Evolutionary conservation across 2,888 invertebrate genomes (phyloP), one percentile per base, ranked within the genome.

Genomic region (Apodemia hepburni): DNA sequence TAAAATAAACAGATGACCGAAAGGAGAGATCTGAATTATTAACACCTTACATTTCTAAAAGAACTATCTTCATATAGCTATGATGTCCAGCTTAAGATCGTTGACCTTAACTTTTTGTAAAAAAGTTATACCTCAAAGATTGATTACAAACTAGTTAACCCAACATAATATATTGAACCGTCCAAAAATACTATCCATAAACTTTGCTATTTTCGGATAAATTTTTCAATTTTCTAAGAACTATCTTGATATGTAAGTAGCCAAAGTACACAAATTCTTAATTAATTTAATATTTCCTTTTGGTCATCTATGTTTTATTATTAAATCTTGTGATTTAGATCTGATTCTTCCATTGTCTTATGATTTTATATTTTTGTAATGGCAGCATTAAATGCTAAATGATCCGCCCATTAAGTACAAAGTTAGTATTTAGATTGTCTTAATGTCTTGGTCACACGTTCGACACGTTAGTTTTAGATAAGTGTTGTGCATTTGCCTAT

Each of bases 401-500:
- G 54, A 54, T 54, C 54, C 54, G 54, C 54, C 54, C 54, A 11
- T 29, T 54, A 27, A 27, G 54, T 57, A 57, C 54, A 57, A 57
- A 57, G 22, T 15, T 57, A 57, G 54, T 51, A 54, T 15, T 22
- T 54, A 54, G 9, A 47, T 47, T 47, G 47, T 47, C 18, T 49
- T 22, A 22, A 12, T 57, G 29, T 54, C 35, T 58, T 38, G 49
- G 35, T 51, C 29, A 17, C 27, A 22, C 51, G 7, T 60, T 61
- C 57, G n/a, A n/a, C 54, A 57, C 54, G n/a, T 27, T 57, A 57
- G 12, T n/a, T 57, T 29, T 57, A 57, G 8, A 7, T 57, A 29
- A 57, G 54, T 57, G 12, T 57, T 57, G 29, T 27, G 80, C 81
- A 81, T 85, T 83, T 82, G 75, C 75, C 73, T 77, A 75, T 81